A percentile compares a stretch with the other conserved stretches of the same genome.
phyloP scores from a whole-genome alignment of 2,797 vertebrate species.

The Sandelia bainsii region DNA sequence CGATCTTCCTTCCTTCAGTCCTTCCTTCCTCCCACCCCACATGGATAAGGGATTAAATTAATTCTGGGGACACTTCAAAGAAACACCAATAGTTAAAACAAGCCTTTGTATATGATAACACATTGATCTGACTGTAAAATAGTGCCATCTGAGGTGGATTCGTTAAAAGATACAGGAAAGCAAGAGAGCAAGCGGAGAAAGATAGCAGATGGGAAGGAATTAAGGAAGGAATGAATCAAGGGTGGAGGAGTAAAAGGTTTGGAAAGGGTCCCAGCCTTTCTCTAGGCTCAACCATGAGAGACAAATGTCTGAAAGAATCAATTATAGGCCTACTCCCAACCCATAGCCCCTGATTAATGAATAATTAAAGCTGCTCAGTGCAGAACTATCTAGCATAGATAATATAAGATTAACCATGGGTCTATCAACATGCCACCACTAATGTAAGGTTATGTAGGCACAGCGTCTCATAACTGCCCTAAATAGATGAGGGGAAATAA shows the following conservation, averaged over 20 bases:
- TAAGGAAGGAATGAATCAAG: conserved; percentile 29
- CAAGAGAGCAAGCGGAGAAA: conserved; percentile 6
- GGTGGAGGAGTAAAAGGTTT: conserved; percentile 31
- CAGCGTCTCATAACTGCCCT: conserved; percentile 22
- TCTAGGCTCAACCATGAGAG: conserved; percentile 62
- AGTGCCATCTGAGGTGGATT: conserved; percentile 1
- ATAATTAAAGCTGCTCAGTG: conserved; percentile 77
- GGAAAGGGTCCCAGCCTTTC: conserved; percentile 56
- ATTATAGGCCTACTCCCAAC: conserved; percentile 68
- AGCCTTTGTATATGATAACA: not conserved
- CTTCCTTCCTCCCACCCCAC: not conserved
- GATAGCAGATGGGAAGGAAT: conserved; percentile 20
- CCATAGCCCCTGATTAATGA: conserved; percentile 76
- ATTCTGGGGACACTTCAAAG: not conserved
- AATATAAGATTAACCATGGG: conserved; percentile 61
- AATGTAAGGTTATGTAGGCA: conserved; percentile 46
- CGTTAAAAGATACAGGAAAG: not conserved
- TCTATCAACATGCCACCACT: conserved; percentile 45
- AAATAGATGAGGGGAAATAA: conserved; percentile 10
- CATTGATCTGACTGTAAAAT: not conserved
- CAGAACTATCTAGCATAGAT: conserved; percentile 61
- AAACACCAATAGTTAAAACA: not conserved
- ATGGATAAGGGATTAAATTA: not conserved
- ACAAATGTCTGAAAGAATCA: conserved; percentile 80
- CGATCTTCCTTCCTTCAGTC: not conserved